Evolutionary conservation across 1,140 invertebrate genomes (phyloP).

Genomic region (Sitodiplosis mosellana): DNA sequence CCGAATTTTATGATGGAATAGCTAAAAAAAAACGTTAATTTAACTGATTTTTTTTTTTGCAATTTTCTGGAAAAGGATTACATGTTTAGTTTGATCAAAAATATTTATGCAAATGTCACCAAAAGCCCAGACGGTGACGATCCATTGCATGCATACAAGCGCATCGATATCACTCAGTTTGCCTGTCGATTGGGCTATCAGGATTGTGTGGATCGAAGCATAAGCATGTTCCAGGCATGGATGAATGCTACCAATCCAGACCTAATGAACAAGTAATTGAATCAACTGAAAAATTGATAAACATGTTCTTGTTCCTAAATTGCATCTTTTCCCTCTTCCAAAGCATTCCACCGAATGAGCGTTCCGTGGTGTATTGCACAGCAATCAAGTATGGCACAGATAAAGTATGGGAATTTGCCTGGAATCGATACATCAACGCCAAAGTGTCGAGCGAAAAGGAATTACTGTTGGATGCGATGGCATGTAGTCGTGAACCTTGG

Average conservation of each 20-base stretch:
- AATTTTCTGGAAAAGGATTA: no score
- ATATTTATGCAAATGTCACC: conserved; percentile 44
- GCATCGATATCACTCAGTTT: conserved; percentile 46
- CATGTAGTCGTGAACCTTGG: conserved; percentile 59
- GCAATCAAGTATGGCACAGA: conserved; percentile 61
- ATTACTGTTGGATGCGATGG: conserved; percentile 50
- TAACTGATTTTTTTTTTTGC: neutral
- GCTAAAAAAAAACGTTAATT: no score
- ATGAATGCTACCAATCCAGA: conserved; percentile 43
- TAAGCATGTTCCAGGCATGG: conserved; percentile 52
- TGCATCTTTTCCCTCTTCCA: conserved; percentile 6
- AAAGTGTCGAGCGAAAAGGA: conserved; percentile 61
- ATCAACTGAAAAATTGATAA: no score
- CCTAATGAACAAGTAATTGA: conserved; percentile 48
- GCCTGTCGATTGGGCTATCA: conserved; percentile 49
- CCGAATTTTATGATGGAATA: no score
- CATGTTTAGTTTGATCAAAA: conserved; percentile 37
- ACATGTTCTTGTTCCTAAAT: neutral
- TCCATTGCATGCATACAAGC: conserved; percentile 42
- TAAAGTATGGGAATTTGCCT: conserved; percentile 70
- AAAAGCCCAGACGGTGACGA: conserved; percentile 37
- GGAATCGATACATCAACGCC: conserved; percentile 49
- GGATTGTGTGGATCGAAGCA: conserved; percentile 47
- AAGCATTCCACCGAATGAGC: conserved; percentile 65
- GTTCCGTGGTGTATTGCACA: conserved; percentile 64